Conservation (phyloP, 2,113 vertebrate species). For the Pelecanoides urinatrix region DNA sequence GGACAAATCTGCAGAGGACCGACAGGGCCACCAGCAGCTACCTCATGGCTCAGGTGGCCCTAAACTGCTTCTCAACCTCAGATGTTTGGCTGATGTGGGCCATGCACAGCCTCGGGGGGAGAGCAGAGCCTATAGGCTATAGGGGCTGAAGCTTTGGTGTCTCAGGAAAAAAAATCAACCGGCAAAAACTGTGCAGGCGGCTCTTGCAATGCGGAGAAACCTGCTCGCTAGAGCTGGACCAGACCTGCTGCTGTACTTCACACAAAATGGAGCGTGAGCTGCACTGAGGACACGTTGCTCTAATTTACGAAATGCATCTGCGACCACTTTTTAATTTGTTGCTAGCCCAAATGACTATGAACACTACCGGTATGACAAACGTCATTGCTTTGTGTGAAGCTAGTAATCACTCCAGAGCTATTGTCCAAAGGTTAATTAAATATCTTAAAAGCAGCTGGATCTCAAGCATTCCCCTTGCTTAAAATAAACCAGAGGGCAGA, state of each 20-base stretch:
- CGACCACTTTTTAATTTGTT: neutral
- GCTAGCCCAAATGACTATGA: neutral
- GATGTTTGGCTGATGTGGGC: neutral
- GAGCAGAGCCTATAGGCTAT: neutral
- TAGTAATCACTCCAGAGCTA: neutral
- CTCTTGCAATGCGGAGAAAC: neutral
- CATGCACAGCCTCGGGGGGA: rapidly evolving
- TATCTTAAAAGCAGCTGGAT: neutral
- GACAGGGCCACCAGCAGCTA: neutral
- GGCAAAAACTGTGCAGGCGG: neutral
- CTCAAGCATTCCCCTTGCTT: neutral
- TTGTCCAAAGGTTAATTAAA: neutral
- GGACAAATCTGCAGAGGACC: neutral
- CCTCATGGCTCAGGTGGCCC: neutral
- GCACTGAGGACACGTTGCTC: neutral
- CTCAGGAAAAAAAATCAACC: neutral
- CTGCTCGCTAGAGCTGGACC: neutral
- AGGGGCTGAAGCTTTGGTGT: neutral
- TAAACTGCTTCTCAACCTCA: neutral
- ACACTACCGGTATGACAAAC: neutral
- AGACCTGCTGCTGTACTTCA: neutral
- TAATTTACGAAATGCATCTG: neutral
- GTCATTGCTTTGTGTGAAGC: neutral
- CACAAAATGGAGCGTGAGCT: neutral
- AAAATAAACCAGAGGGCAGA: neutral